These are phyloP conservation scores for Drosophila serrata DNA, from an alignment of 1,140 invertebrate species.

Conservation along the genomic window DNA sequence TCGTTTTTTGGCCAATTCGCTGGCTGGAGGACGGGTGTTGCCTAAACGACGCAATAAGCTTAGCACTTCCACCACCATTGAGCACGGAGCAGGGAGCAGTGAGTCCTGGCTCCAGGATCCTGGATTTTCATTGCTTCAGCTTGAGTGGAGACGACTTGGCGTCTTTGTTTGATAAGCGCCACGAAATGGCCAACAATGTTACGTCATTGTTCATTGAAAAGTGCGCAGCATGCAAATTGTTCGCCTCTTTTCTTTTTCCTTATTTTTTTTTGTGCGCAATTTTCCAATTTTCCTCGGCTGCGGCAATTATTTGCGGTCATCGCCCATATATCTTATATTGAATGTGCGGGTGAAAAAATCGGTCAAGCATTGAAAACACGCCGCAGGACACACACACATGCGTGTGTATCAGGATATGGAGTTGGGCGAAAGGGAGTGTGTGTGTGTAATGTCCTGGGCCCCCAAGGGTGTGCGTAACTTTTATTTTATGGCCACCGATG, in stretches of 20 bases:
- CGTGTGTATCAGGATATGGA: background rate
- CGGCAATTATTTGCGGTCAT: slow-evolving; percentile 79
- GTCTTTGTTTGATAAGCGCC: slow-evolving; percentile 66
- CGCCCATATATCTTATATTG: slow-evolving; percentile 72
- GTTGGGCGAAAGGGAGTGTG: slow-evolving; percentile 20
- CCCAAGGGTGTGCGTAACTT: slow-evolving; percentile 82
- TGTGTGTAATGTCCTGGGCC: slow-evolving; percentile 69
- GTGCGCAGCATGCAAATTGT: slow-evolving; percentile 76
- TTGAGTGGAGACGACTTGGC: slow-evolving; percentile 62
- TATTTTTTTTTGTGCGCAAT: slow-evolving; percentile 49
- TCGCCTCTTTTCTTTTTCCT: slow-evolving; percentile 1
- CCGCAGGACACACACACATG: slow-evolving; percentile 20
- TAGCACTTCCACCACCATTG: slow-evolving; percentile 57
- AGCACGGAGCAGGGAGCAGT: background rate
- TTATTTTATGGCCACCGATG: slow-evolving; percentile 83
- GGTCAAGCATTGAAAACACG: slow-evolving; percentile 70
- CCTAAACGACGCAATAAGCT: slow-evolving; percentile 81
- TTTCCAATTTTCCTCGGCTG: slow-evolving; percentile 60
- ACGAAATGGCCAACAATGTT: slow-evolving; percentile 59
- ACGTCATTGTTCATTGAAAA: slow-evolving; percentile 82
- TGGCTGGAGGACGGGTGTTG: slow-evolving; percentile 62
- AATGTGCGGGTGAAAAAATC: slow-evolving; percentile 45
- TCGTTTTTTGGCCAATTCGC: slow-evolving; percentile 67
- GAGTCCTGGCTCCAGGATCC: slow-evolving; percentile 16
- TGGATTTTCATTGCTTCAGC: slow-evolving; percentile 78